Evolutionary conservation across 2,888 invertebrate genomes (phyloP).

Genomic region (Eupithecia dodoneata): DNA sequence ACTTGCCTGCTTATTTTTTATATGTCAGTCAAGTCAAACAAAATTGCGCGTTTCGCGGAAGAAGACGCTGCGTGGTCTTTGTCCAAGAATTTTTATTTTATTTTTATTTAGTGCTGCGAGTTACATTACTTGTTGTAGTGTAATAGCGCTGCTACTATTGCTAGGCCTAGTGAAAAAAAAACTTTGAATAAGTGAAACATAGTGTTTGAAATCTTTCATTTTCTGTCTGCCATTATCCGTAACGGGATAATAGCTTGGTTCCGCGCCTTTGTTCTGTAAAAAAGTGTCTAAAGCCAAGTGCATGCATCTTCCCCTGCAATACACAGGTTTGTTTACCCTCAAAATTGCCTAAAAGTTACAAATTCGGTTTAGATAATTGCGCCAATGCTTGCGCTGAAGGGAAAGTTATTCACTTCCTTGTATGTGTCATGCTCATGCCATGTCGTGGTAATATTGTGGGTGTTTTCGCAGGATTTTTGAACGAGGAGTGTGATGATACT

Average conservation of each 20-base stretch:
- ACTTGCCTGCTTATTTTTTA: slow-evolving; percentile 18
- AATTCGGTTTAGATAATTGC: slow-evolving; percentile 44
- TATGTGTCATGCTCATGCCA: slow-evolving; percentile 61
- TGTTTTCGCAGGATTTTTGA: slow-evolving; percentile 79
- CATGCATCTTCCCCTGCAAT: slow-evolving; percentile 84
- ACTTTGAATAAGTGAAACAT: slow-evolving; percentile 60
- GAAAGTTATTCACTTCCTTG: slow-evolving; percentile 80
- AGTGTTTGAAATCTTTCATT: slow-evolving; percentile 57
- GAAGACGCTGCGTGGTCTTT: slow-evolving; percentile 75
- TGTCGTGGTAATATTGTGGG: slow-evolving; percentile 40
- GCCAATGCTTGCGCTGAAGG: slow-evolving; percentile 70
- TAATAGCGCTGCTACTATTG: slow-evolving; percentile 62
- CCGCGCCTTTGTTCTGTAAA: slow-evolving; percentile 78
- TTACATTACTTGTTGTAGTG: slow-evolving; percentile 63
- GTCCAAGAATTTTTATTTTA: slow-evolving; percentile 76
- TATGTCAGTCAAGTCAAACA: slow-evolving; percentile 18
- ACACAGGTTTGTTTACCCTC: slow-evolving; percentile 73
- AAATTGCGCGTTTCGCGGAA: slow-evolving; percentile 69
- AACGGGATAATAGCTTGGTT: slow-evolving; percentile 83
- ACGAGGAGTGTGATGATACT: slow-evolving; percentile 84
- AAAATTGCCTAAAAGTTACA: slow-evolving; percentile 24
- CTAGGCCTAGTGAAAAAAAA: slow-evolving; percentile 63
- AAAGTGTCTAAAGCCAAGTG: slow-evolving; percentile 83
- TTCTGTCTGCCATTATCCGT: slow-evolving; percentile 80
- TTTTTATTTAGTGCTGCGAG: slow-evolving; percentile 68